A percentile compares a stretch with the other conserved stretches of the same genome.
These are phyloP conservation scores for Drosophila arizonae DNA, from an alignment of 1,140 invertebrate species.

Conservation along the genomic window DNA sequence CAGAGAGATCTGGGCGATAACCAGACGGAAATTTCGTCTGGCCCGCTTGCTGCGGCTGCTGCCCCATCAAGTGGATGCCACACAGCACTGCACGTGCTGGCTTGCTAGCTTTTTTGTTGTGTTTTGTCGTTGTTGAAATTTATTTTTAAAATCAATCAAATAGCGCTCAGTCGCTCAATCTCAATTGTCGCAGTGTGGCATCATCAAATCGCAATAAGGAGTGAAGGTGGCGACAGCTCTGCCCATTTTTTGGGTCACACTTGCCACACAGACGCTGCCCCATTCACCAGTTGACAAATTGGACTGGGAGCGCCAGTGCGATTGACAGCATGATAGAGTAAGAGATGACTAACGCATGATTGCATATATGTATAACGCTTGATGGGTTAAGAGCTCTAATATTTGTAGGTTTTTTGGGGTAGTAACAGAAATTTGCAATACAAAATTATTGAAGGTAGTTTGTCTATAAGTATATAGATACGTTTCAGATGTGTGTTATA, in stretches of 20 bases:
- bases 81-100: slow-evolving; percentile 59
- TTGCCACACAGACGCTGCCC: slow-evolving; percentile 14
- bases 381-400: neutral
- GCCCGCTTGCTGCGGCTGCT: slow-evolving; percentile 13
- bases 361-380: neutral
- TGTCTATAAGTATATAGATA: neutral
- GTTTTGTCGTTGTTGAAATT: slow-evolving; percentile 34
- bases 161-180: slow-evolving; percentile 22
- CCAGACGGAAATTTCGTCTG: slow-evolving; percentile 6
- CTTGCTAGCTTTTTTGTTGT: neutral
- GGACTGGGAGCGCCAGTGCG: slow-evolving; percentile 29
- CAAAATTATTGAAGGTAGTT: neutral
- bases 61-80: slow-evolving; percentile 30
- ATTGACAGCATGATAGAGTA: slow-evolving; percentile 33
- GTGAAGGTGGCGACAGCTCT: slow-evolving; percentile 46
- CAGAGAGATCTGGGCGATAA: slow-evolving; percentile 34
- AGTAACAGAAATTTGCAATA: neutral
- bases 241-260: slow-evolving; percentile 42
- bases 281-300: slow-evolving; percentile 35
- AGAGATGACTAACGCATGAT: slow-evolving; percentile 11
- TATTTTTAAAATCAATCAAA: slow-evolving; percentile 80
- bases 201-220: slow-evolving; percentile 53
- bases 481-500: too few relatives aligned
- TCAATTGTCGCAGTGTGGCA: slow-evolving; percentile 6
- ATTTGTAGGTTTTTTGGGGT: too few relatives aligned